Evolutionary conservation across 2,797 vertebrate species (phyloP), one percentile per base, ranked within the genome.

Genomic region (Pogonophryne albipinna): DNA sequence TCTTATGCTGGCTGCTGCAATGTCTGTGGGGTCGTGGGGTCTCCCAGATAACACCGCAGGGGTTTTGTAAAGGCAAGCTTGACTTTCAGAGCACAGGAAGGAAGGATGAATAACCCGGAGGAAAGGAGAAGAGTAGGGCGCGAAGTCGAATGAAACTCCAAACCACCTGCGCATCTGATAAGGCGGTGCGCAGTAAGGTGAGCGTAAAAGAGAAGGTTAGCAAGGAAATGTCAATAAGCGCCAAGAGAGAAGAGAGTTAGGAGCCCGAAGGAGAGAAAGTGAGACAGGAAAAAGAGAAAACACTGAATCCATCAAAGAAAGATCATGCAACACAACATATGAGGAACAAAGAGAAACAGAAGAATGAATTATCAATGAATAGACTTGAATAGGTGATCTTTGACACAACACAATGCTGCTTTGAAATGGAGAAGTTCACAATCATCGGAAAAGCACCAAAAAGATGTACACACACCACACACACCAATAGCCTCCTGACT

Each of bases 51-150:
- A 97, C 95, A 89, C 84, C 69, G 79, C 84, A 78, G 44, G 74
- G 94, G 93, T 94, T 96, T 97, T 97, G 96, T 97, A 95, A 94
- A 91, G 77, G 84, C 87, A 92, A 95, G 96, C 96, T 95, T 95
- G 96, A 95, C 96, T 97, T 96, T 97, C 96, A 95, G 95, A 86
- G 87, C 85, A 91, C 96, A 97, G 96, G 95, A 97, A 97, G 95
- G 80, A 83, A 85, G 92, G 72, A 94, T 97, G 95, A 96, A 96
- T 94, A 94, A 88, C 88, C 57, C 61, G 89, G 91, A 94, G 95
- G 92, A 94, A 67, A 86, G 93, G 83, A 92, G 93, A 93, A 95
- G 94, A 86, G 87, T 41, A 82, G 86, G 92, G 74, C 91, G 92
- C 94, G 93, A 94, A 80, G 92, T 89, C 50, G 64, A 89, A 88